Conservation (phyloP, 1,140 invertebrate genomes). For the Drosophila grimshawi region DNA sequence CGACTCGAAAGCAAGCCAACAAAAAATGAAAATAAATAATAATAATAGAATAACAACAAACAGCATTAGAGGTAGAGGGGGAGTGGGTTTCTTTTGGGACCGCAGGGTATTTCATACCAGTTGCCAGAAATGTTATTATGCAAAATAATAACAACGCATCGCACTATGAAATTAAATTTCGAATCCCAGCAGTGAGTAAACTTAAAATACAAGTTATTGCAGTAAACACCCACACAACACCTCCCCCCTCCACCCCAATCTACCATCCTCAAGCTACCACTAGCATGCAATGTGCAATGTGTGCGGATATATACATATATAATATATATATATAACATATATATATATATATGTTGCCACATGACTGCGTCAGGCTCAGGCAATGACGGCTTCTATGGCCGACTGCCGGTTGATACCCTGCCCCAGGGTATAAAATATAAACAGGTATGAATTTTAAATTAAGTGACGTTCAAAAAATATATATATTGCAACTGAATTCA, state of each 20-base stretch:
- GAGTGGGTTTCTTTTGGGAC: not conserved
- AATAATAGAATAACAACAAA: not conserved
- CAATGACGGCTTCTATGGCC: conserved; percentile 42
- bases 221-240: conserved; percentile 1
- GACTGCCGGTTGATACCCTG: conserved; percentile 55
- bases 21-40: conserved; percentile 27
- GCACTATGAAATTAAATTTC: conserved; percentile 83
- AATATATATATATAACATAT: too few relatives aligned
- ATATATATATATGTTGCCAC: conserved; percentile 54
- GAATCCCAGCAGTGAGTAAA: conserved; percentile 81
- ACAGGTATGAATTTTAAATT: too few relatives aligned
- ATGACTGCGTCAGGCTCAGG: conserved; percentile 70
- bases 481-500: too few relatives aligned
- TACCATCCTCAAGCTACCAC: not conserved
- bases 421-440: not conserved
- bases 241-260: not conserved
- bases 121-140: conserved; percentile 77
- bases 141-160: conserved; percentile 83
- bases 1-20: not conserved
- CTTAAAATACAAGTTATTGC: conserved; percentile 83
- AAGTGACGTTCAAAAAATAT: too few relatives aligned
- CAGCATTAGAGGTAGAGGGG: not conserved
- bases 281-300: conserved; percentile 3
- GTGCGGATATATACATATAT: too few relatives aligned
- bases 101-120: conserved; percentile 36